A percentile compares a stretch with the other conserved stretches of the same genome.
These are phyloP conservation scores for Metacarcinus magister DNA, from an alignment of 2,888 invertebrate species.

Conservation along the genomic window DNA sequence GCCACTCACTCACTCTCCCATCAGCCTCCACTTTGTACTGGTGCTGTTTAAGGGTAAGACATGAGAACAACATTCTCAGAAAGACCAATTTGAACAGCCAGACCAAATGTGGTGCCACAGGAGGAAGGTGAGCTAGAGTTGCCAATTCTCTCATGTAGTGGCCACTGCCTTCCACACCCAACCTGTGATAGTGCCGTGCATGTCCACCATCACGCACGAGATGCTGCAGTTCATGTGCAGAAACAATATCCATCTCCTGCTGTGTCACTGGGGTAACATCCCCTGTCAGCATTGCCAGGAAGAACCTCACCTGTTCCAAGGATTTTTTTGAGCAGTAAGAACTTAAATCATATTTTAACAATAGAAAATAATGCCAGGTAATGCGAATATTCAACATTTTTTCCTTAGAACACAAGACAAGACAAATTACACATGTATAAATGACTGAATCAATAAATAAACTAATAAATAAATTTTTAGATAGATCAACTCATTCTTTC, in stretches of 20 bases:
- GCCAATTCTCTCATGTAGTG: background rate
- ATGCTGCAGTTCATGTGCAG: background rate
- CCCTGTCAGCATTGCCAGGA: conserved; percentile 30
- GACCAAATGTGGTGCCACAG: background rate
- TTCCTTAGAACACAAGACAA: background rate
- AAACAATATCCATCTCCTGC: background rate
- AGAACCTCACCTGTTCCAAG: conserved; percentile 35
- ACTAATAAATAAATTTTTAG: background rate
- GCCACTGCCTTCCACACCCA: background rate
- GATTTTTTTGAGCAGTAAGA: background rate
- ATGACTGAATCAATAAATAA: background rate
- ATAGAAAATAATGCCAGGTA: background rate
- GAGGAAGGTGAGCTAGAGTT: background rate
- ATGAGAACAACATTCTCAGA: background rate
- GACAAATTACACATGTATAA: background rate
- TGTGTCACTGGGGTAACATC: background rate
- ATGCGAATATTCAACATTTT: background rate
- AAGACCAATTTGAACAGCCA: background rate
- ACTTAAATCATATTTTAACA: background rate
- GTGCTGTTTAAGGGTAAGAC: background rate
- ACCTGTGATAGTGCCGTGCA: background rate
- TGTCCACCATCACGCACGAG: background rate
- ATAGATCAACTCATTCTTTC: too few relatives aligned
- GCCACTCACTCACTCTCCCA: conserved; percentile 27
- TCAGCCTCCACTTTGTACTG: background rate